Percentiles rank a stretch among this genome's conserved stretches.
phyloP scores from a whole-genome alignment of 2,888 invertebrate genomes.

The Diarsia brunnea region DNA sequence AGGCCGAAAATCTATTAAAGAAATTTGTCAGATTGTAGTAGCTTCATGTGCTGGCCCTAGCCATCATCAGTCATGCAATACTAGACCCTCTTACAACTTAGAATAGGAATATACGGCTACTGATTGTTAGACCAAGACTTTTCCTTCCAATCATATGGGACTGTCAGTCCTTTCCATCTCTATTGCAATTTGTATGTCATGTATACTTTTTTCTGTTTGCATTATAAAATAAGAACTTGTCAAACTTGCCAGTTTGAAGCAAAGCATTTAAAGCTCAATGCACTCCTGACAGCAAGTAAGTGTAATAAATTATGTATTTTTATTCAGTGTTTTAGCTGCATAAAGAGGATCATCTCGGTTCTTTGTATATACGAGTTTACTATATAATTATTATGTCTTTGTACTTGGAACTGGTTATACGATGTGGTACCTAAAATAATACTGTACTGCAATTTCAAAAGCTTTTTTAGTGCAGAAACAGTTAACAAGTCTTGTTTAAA shows the following conservation, averaged over 20 bases:
- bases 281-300: constrained; percentile 30
- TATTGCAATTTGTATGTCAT: too few species aligned
- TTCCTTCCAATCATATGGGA: too few species aligned
- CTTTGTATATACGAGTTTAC: constrained; percentile 25
- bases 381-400: neutral
- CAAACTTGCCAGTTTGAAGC: neutral
- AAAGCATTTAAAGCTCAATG: constrained; percentile 34
- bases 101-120: too few species aligned
- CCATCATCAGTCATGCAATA: too few species aligned
- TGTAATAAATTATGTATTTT: constrained; percentile 33
- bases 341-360: constrained; percentile 44
- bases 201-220: too few species aligned
- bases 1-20: too few species aligned
- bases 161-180: too few species aligned
- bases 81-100: too few species aligned
- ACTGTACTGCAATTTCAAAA: constrained; percentile 30
- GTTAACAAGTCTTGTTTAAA: neutral
- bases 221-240: neutral
- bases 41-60: too few species aligned
- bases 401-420: neutral
- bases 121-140: too few species aligned
- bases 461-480: too few species aligned
- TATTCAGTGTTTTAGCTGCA: constrained; percentile 34
- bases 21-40: too few species aligned
- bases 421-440: constrained; percentile 45